These are phyloP conservation scores for Dipus sagitta DNA, from an alignment of 2,797 vertebrate species.

Conservation along the genomic window DNA sequence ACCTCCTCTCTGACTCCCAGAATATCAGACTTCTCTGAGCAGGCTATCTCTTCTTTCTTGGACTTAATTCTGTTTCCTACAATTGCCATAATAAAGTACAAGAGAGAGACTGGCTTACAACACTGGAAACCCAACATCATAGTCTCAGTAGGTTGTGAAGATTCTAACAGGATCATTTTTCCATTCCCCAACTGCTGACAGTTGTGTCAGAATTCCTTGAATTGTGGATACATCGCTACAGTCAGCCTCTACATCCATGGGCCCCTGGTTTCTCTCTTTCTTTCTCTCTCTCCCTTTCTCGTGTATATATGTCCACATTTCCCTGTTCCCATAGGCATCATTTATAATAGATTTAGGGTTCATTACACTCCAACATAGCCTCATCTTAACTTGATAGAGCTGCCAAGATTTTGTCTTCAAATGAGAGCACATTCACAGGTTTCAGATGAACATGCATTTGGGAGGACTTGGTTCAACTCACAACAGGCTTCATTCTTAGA, in stretches of 20 bases:
- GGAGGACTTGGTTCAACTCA: neutral
- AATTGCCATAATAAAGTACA: neutral
- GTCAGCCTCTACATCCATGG: too few relatives aligned
- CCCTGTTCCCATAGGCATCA: neutral
- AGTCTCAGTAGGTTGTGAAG: neutral
- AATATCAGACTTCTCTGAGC: neutral
- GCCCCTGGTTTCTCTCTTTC: too few relatives aligned
- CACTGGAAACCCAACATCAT: neutral
- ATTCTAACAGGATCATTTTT: neutral
- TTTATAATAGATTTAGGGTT: neutral
- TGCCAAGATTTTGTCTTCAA: neutral
- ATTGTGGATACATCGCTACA: neutral
- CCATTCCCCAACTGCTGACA: neutral
- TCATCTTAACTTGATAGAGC: slow-evolving; percentile 5
- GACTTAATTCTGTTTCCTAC: neutral
- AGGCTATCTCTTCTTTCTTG: neutral
- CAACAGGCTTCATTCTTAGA: neutral
- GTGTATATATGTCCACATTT: neutral
- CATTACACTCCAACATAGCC: neutral
- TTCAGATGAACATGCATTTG: neutral
- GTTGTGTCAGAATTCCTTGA: neutral
- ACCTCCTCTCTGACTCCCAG: neutral
- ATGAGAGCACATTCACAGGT: neutral
- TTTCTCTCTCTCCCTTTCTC: too few relatives aligned
- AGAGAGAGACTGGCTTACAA: neutral